phyloP scores from a whole-genome alignment of 2,888 invertebrate species.

The Microctonus brassicae region DNA sequence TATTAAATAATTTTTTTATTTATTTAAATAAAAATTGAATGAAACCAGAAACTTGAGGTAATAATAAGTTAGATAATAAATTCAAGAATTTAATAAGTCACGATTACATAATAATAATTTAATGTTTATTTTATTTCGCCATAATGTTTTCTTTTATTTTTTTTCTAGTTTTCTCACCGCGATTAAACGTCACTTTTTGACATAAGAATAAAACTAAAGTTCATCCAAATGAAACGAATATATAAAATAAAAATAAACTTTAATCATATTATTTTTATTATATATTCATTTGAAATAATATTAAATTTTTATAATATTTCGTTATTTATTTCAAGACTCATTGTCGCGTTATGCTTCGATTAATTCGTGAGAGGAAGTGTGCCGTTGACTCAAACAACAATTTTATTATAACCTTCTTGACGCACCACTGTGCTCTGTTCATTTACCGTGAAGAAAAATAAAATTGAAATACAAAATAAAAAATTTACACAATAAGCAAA shows the following conservation, averaged over 20 bases:
- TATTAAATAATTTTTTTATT: no score
- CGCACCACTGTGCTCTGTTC: constrained; percentile 16
- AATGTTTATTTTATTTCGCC: not conserved
- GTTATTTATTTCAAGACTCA: constrained; percentile 4
- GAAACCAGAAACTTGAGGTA: no score
- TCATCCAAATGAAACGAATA: not conserved
- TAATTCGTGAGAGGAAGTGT: constrained; percentile 36
- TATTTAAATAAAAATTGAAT: no score
- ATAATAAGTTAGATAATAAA: no score
- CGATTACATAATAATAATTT: not conserved
- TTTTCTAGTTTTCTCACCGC: not conserved
- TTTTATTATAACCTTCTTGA: constrained; percentile 37
- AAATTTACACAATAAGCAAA: not conserved
- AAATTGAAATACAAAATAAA: constrained; percentile 7
- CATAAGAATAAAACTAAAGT: not conserved
- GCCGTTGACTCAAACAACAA: constrained; percentile 38
- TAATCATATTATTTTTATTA: not conserved
- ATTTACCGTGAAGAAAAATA: not conserved
- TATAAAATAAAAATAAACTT: not conserved
- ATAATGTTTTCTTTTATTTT: not conserved
- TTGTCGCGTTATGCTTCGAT: constrained; percentile 39
- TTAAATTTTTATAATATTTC: not conserved
- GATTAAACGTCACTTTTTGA: not conserved
- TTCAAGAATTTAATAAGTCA: constrained; percentile 1
- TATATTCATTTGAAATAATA: not conserved